A percentile compares a stretch with the other conserved stretches of the same genome.
Evolutionary conservation across 2,113 vertebrate species (phyloP).

Genomic region (Fregetta grallaria): DNA sequence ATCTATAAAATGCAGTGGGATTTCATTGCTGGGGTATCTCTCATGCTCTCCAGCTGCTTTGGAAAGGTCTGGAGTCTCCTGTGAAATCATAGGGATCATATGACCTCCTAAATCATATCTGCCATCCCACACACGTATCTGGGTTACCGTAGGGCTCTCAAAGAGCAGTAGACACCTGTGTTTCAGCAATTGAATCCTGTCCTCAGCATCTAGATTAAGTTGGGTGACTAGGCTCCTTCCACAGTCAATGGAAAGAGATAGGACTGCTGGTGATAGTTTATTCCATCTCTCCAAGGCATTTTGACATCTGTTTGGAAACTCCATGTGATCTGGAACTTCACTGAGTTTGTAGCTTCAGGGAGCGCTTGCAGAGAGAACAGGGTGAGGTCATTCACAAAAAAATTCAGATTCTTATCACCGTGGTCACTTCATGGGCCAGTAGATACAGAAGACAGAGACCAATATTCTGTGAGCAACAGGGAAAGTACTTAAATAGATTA

Average conservation of each 20-base stretch:
- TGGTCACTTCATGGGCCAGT: not conserved
- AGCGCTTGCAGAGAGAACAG: not conserved
- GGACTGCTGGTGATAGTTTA: not conserved
- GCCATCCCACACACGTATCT: not conserved
- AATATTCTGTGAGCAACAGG: not conserved
- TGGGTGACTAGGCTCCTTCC: not conserved
- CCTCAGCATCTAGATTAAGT: not conserved
- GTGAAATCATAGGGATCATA: not conserved
- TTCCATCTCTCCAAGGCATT: not conserved
- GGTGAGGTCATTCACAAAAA: not conserved
- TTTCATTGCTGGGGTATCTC: not conserved
- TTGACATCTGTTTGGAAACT: not conserved
- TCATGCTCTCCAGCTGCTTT: not conserved
- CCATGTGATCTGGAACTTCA: not conserved
- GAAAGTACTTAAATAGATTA: not conserved
- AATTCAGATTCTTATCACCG: not conserved
- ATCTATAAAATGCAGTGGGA: accelerated
- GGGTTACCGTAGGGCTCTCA: not conserved
- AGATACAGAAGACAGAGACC: not conserved
- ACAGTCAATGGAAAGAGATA: not conserved
- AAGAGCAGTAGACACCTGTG: not conserved
- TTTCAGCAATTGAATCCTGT: not conserved
- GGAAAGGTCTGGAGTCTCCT: not conserved
- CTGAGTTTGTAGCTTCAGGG: not conserved
- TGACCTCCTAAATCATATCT: not conserved